Conservation (phyloP, 2,113 vertebrate genomes). For the Ailurus styani region DNA sequence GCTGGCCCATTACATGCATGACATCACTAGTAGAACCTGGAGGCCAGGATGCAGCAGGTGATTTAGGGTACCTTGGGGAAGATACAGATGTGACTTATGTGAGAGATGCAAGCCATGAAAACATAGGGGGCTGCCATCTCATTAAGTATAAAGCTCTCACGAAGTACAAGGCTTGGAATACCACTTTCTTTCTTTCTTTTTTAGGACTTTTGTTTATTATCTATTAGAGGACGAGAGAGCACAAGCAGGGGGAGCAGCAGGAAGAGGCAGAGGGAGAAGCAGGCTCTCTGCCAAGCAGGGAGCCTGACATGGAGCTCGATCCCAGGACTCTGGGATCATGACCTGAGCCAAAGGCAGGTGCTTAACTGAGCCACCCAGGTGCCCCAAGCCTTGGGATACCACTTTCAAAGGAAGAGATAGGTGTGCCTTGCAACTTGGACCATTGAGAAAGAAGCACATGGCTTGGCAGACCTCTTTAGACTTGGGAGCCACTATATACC, state of each 20-base stretch:
- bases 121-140: not conserved
- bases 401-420: not conserved
- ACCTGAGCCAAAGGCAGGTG: too few species aligned
- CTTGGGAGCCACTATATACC: not conserved
- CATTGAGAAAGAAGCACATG: not conserved
- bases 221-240: too few species aligned
- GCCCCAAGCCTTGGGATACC: not conserved
- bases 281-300: too few species aligned
- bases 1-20: not conserved
- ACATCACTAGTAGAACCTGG: not conserved
- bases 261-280: too few species aligned
- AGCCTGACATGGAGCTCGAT: too few species aligned
- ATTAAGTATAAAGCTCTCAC: not conserved
- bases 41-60: not conserved
- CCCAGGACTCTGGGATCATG: too few species aligned
- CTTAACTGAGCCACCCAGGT: too few species aligned
- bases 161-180: not conserved
- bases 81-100: not conserved
- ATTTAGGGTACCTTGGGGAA: not conserved
- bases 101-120: not conserved
- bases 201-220: too few species aligned
- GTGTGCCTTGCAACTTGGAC: not conserved
- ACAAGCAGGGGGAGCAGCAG: too few species aligned
- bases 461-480: not conserved
- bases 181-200: too few species aligned